Evolutionary conservation across 2,888 invertebrate species (phyloP), one percentile per base, ranked within the genome.

Genomic region (Bedellia somnulentella): DNA sequence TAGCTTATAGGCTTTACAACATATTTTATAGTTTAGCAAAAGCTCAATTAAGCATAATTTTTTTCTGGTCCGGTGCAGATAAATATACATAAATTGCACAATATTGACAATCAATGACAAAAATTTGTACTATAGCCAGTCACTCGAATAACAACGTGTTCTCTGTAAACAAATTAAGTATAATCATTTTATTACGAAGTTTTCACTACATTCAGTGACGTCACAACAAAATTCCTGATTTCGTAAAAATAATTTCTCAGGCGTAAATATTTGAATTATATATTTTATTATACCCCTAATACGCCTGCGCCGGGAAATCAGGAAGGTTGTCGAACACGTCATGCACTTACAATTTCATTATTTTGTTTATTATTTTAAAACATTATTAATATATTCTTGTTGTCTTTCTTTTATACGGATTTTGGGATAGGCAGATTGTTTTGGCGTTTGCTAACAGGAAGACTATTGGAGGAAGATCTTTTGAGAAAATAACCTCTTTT

Each of bases 321-420:
- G 47, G 45, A 49, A 45, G 37, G 36, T 33, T 37, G 43, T 43
- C 34, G 39, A 33, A 46, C 49, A 60, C 62, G 56, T 42, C 46
- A 49, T 46, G 62, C 57, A 60, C 64, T 57, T 68, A 75, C 70
- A 70, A 49, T 67, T 70, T 66, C 62, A 60, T 63, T 66, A 57
- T 59, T 62, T 67, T 61, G 58, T 59, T 68, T 71, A 67, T 67
- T 66, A 70, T 61, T 61, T 29, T 71, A 68, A 71, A 73, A 71
- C 67, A 49, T 73, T 71, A 71, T 66, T n/a, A 63, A 73, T 73
- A 75, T 73, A 73, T 71, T 75, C 71, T 75, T 75, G 58, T 52
- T 41, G 66, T 57, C 67, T 66, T 61, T 41, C 38, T 40, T 29
- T 41, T 49, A 60, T 59, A 49, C 22, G 25, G 22, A n/a, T 24